phyloP scores from a whole-genome alignment of 2,113 vertebrate genomes.

The Microcebus lehilahytsara region DNA sequence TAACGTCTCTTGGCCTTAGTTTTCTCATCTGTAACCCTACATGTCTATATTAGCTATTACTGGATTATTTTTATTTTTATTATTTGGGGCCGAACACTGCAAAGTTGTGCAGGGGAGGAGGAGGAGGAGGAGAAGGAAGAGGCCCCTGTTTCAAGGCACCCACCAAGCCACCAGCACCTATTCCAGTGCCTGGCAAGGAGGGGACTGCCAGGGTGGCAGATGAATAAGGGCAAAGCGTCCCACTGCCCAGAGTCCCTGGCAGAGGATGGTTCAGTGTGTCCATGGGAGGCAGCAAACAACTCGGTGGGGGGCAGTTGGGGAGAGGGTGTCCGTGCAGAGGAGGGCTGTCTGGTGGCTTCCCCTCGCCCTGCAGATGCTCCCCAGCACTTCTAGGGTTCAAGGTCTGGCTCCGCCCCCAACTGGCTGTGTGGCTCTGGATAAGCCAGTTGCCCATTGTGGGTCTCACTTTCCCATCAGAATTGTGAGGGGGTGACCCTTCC shows the following conservation, averaged over 20 bases:
- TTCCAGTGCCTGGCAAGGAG: not conserved
- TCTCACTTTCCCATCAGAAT: not conserved
- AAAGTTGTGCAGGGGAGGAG: not conserved
- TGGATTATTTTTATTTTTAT: not conserved
- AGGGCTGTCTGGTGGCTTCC: not conserved
- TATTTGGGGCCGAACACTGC: not conserved
- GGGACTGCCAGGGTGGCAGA: not conserved
- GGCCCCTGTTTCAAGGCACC: not conserved
- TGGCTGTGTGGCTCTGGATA: not conserved
- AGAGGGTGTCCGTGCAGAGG: no score
- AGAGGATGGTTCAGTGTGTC: not conserved
- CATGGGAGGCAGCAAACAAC: not conserved
- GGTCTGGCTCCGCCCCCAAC: not conserved
- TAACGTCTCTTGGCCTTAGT: not conserved
- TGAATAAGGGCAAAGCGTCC: no score
- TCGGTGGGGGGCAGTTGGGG: rapidly evolving
- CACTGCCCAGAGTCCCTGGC: not conserved
- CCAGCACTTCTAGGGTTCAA: not conserved
- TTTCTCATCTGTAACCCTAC: not conserved
- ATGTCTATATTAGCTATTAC: not conserved
- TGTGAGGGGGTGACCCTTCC: not conserved
- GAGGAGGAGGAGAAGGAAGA: not conserved
- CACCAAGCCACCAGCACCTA: not conserved
- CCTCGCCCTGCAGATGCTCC: not conserved
- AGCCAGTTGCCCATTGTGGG: not conserved